Conservation (phyloP, 2,888 invertebrate species). For the Hypercompe scribonia region DNA sequence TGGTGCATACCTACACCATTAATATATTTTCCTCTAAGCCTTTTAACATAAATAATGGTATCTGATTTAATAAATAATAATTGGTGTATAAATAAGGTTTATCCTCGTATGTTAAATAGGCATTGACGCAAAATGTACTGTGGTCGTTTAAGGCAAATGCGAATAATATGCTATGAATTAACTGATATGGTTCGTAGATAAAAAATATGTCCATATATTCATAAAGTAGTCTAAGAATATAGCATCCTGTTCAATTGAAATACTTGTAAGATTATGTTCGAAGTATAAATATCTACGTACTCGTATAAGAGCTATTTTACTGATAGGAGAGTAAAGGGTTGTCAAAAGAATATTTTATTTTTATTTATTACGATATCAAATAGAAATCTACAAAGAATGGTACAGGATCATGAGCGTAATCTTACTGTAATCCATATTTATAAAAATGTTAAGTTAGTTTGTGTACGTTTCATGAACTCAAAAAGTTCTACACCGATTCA, state of each 20-base stretch:
- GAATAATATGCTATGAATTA: conserved; percentile 12
- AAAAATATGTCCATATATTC: conserved; percentile 24
- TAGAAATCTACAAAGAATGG: neutral
- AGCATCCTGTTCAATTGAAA: conserved; percentile 30
- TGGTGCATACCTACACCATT: conserved; percentile 15
- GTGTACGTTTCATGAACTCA: too few species aligned
- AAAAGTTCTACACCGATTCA: too few species aligned
- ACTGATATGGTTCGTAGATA: conserved; percentile 17
- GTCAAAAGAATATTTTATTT: too few species aligned
- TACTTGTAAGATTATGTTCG: neutral
- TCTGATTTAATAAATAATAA: conserved; percentile 32
- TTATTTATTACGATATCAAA: neutral
- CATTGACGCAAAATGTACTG: conserved; percentile 22
- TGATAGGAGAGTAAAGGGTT: too few species aligned
- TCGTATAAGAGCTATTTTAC: neutral
- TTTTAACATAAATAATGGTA: conserved; percentile 16
- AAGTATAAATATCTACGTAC: neutral
- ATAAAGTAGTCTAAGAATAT: conserved; percentile 35
- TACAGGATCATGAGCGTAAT: neutral
- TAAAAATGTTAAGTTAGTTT: too few species aligned
- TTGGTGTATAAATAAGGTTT: conserved; percentile 25
- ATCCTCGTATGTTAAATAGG: conserved; percentile 39
- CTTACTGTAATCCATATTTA: conserved; percentile 10
- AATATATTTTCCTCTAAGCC: conserved; percentile 39
- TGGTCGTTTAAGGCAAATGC: conserved; percentile 18